Evolutionary conservation across 2,888 invertebrate genomes (phyloP).

Genomic region (Eilema sororculum): DNA sequence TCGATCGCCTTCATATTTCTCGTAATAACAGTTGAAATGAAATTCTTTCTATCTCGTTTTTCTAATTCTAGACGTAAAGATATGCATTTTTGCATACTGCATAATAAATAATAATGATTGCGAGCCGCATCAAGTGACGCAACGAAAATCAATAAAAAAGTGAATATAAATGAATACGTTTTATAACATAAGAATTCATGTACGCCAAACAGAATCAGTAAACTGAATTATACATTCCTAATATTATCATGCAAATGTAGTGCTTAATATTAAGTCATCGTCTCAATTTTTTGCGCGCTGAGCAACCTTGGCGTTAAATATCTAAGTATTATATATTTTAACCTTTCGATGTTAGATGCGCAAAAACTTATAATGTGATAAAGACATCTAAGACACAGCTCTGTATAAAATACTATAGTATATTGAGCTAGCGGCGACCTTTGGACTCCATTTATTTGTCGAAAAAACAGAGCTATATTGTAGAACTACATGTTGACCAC

Average conservation of each 20-base stretch:
- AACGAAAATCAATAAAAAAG: conserved; percentile 8
- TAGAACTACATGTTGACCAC: not conserved
- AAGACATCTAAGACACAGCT: not conserved
- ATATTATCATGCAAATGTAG: not conserved
- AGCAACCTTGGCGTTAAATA: not conserved
- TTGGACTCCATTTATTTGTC: conserved; percentile 14
- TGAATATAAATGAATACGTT: conserved; percentile 20
- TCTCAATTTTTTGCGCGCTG: not conserved
- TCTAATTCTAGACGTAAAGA: not conserved
- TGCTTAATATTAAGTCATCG: not conserved
- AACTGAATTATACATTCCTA: not conserved
- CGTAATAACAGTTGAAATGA: not conserved
- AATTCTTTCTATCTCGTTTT: not conserved
- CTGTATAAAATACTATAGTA: not conserved
- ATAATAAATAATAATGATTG: not conserved
- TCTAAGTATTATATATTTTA: not conserved
- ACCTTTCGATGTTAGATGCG: not conserved
- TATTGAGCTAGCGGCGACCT: conserved; percentile 5
- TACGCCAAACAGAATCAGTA: not conserved
- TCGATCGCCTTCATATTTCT: not conserved
- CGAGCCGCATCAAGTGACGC: not conserved
- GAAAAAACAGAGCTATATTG: not conserved
- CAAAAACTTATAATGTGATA: not conserved
- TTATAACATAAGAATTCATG: conserved; percentile 15
- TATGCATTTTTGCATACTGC: not conserved